Base-by-base conservation (phyloP, 2,888 invertebrate genomes). In the Apamea monoglypha region DNA sequence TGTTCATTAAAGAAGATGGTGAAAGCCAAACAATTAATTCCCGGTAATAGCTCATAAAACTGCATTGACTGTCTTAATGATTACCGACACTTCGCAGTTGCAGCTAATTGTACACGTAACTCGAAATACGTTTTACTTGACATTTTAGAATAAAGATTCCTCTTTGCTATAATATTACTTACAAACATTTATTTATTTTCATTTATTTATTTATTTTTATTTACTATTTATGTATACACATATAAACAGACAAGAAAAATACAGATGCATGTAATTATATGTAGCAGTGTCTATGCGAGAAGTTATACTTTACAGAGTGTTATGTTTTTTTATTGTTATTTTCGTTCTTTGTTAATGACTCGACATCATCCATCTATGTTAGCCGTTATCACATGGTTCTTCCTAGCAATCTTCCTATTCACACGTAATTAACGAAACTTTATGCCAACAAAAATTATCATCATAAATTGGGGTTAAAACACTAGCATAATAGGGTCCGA, bases 21-120 rank as follows among this genome's bases (percentile, higher is more conserved):
- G 84, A 85, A 87, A 85, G 84, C 80, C 47, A n/a, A 74, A 77
- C 74, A 74, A 82, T 75, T 86, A 78, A 53, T 78, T 64, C 77
- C 40, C 47, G 21, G 76, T 74, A 76, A 84, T 70, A 61, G 70
- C 73, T 70, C 75, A 68, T 87, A 76, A 87, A 79, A 84, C 66
- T 74, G 67, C 78, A 82, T 82, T n/a, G 73, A 59, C 50, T 32
- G 64, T 71, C 36, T 68, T 71, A 66, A 74, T 40, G 53, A 71
- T 61, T 25, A 32, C 66, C 59, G 25, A 44, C 68, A 36, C 66
- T 40, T 68, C 10, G 29, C 36, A 50, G 36, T 36, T 14, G 50
- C 66, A 56, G 12, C 29, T 32, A 71, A 80, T 47, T 44, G 29
- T 63, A 72, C 25, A 67, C 61, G 44, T 74, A 25, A 69, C 25